Conservation (phyloP, 1,140 invertebrate genomes). For the Calephelis virginiensis region DNA sequence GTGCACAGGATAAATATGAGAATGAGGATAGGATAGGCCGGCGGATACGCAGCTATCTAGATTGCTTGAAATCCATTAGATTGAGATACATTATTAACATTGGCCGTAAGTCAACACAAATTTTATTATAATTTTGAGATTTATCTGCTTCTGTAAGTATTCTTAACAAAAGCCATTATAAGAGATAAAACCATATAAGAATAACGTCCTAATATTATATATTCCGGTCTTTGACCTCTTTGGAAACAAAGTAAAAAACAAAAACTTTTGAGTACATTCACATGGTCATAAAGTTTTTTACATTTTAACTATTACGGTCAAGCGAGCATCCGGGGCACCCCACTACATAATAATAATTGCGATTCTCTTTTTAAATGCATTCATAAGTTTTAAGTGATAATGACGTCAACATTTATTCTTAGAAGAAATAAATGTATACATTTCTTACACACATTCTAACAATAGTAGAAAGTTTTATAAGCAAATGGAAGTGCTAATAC, state of each 20-base stretch:
- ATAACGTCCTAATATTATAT: constrained; percentile 14
- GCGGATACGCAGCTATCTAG: no score
- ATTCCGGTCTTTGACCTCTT: constrained; percentile 38
- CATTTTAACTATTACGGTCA: constrained; percentile 18
- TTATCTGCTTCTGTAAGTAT: no score
- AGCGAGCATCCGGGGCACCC: constrained; percentile 17
- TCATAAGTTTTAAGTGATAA: constrained; percentile 8
- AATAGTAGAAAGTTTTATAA: no score
- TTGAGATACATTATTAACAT: no score
- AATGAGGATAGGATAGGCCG: no score
- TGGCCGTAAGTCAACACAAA: no score
- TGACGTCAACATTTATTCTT: constrained; percentile 5
- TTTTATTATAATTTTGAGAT: no score
- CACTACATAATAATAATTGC: background rate
- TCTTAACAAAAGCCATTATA: background rate
- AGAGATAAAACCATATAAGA: background rate
- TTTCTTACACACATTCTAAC: background rate
- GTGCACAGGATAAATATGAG: no score
- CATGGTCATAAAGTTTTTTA: constrained; percentile 18
- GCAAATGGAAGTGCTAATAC: no score
- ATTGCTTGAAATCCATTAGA: no score
- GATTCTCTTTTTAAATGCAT: constrained; percentile 14
- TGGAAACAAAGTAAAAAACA: constrained; percentile 28
- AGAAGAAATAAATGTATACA: background rate
- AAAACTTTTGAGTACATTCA: constrained; percentile 16